Conservation (phyloP, 2,888 invertebrate genomes). For the Catocala sponsa region DNA sequence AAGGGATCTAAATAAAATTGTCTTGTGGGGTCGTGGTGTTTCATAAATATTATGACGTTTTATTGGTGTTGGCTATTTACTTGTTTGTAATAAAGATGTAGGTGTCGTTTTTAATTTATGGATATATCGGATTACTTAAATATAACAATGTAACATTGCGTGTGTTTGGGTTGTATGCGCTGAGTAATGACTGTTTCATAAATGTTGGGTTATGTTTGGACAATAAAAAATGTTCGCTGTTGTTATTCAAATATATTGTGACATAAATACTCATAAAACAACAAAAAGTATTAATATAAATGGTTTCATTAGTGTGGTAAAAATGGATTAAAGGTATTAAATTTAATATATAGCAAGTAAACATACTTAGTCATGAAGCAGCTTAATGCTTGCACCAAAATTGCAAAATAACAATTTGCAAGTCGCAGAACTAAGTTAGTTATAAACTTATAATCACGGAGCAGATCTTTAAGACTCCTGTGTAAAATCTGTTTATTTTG, state of each 20-base stretch:
- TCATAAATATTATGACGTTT: conserved; percentile 46
- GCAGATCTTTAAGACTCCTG: no score
- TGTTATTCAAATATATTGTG: conserved; percentile 4
- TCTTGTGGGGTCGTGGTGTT: conserved; percentile 50
- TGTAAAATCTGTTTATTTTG: no score
- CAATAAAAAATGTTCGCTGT: conserved; percentile 10
- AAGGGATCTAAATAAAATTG: conserved; percentile 45
- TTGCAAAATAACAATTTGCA: no score
- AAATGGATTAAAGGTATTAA: no score
- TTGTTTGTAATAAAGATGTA: conserved; percentile 39
- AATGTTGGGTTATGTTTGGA: conserved; percentile 9
- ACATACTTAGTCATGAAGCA: no score
- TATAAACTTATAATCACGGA: no score
- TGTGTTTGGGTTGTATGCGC: conserved; percentile 9
- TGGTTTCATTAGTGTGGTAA: not conserved
- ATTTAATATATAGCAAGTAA: no score
- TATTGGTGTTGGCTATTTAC: conserved; percentile 43
- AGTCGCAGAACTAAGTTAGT: no score
- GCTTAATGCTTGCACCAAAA: no score
- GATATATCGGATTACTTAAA: conserved; percentile 36
- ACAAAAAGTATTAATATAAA: not conserved
- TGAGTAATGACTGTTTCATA: conserved; percentile 19
- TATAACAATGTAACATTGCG: conserved; percentile 22
- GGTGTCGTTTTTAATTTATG: conserved; percentile 46
- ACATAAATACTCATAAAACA: conserved; percentile 4